phyloP scores from a whole-genome alignment of 2,888 invertebrate genomes.

The Arge pagana region DNA sequence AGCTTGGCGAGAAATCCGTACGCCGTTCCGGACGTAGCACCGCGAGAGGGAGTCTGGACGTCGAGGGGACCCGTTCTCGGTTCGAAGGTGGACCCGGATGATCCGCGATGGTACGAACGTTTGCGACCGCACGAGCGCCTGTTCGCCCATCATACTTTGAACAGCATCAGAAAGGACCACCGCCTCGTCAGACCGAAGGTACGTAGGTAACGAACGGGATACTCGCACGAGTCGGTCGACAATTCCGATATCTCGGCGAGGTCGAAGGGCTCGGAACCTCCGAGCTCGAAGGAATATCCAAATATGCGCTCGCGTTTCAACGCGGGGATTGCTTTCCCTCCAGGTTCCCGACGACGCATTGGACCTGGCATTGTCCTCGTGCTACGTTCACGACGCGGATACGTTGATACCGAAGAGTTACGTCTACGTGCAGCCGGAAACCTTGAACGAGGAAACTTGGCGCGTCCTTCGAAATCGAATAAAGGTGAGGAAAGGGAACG shows the following conservation, averaged over 20 bases:
- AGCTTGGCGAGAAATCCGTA: slow-evolving; percentile 48
- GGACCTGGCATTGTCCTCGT: slow-evolving; percentile 69
- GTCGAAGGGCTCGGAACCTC: too few species aligned
- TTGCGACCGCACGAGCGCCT: slow-evolving; percentile 60
- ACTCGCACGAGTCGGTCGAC: neutral
- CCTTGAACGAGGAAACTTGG: slow-evolving; percentile 68
- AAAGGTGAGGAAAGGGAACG: too few species aligned
- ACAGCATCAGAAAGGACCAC: slow-evolving; percentile 60
- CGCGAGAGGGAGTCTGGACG: slow-evolving; percentile 46
- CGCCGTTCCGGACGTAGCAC: slow-evolving; percentile 47
- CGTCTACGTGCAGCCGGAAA: slow-evolving; percentile 70
- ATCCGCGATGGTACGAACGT: slow-evolving; percentile 44
- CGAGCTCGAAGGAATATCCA: too few species aligned
- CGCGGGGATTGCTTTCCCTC: slow-evolving; percentile 10
- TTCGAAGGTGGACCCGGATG: slow-evolving; percentile 40
- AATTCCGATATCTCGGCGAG: neutral
- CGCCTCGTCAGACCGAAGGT: slow-evolving; percentile 43
- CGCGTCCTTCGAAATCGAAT: slow-evolving; percentile 67
- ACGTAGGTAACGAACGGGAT: too few species aligned
- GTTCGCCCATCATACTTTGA: slow-evolving; percentile 67
- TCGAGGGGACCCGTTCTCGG: slow-evolving; percentile 42
- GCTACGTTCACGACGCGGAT: slow-evolving; percentile 71
- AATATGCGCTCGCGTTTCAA: neutral
- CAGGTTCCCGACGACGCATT: slow-evolving; percentile 71
- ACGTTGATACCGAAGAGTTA: slow-evolving; percentile 54